A percentile compares a stretch with the other conserved stretches of the same genome.
phyloP scores from a whole-genome alignment of 1,140 invertebrate genomes.

The Drosophila lacertosa region DNA sequence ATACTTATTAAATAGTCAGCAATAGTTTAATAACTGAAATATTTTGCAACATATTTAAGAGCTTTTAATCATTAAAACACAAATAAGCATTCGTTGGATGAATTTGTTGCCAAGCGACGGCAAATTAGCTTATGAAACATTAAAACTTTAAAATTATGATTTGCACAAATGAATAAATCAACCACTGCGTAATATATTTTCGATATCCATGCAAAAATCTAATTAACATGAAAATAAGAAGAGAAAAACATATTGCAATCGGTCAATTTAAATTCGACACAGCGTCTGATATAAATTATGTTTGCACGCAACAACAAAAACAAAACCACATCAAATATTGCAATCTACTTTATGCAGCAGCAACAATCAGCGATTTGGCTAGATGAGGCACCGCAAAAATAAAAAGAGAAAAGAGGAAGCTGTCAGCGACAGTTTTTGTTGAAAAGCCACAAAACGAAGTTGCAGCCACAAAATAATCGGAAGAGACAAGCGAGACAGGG shows the following conservation, averaged over 20 bases:
- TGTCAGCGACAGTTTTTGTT: constrained; percentile 28
- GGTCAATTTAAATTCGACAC: constrained; percentile 20
- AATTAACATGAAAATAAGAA: neutral
- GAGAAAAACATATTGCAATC: constrained; percentile 10
- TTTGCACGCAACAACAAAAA: neutral
- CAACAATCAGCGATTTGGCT: constrained; percentile 19
- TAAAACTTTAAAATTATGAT: too few species aligned
- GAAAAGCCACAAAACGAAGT: constrained; percentile 38
- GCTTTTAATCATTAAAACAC: too few species aligned
- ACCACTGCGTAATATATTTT: neutral
- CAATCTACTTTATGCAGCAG: neutral
- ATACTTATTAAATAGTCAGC: too few species aligned
- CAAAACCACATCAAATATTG: neutral
- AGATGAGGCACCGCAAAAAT: neutral
- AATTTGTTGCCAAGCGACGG: too few species aligned
- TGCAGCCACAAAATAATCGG: constrained; percentile 40
- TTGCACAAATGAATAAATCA: neutral
- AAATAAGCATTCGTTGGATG: too few species aligned
- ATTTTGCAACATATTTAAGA: too few species aligned
- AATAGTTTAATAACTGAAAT: too few species aligned
- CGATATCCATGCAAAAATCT: neutral
- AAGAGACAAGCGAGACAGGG: constrained; percentile 28
- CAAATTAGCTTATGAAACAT: too few species aligned
- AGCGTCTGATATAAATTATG: neutral
- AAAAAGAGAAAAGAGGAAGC: constrained; percentile 7